Percentiles rank a stretch among this genome's conserved stretches.
Conservation (phyloP, 2,113 vertebrate species). For the Bos indicus region DNA sequence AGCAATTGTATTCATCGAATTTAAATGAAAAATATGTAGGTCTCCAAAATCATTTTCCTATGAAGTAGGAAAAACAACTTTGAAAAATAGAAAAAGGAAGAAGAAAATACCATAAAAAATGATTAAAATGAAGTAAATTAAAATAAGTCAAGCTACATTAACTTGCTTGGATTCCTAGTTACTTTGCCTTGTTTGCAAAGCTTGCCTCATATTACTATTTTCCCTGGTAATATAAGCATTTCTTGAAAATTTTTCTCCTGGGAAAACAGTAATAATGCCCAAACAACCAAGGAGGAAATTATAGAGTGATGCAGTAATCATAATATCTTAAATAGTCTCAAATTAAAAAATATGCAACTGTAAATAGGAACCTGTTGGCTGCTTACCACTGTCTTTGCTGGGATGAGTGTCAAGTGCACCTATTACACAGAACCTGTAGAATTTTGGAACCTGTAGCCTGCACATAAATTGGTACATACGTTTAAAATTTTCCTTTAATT, state of each 20-base stretch:
- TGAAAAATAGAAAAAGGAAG: neutral
- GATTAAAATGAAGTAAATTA: neutral
- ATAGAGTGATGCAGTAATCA: neutral
- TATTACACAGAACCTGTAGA: neutral
- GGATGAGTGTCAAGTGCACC: neutral
- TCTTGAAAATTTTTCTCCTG: neutral
- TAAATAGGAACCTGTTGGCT: neutral
- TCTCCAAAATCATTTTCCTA: neutral
- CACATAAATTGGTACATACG: neutral
- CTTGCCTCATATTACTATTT: neutral
- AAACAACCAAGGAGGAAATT: neutral
- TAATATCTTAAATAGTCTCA: neutral
- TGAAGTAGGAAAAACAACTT: neutral
- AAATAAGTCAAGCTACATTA: neutral
- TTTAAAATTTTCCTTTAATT: neutral
- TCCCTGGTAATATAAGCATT: neutral
- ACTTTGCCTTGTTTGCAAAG: neutral
- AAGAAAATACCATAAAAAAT: neutral
- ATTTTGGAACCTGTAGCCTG: neutral
- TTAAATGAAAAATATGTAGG: neutral
- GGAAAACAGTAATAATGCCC: neutral
- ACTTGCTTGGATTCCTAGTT: neutral
- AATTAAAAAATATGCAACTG: neutral
- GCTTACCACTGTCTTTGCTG: neutral
- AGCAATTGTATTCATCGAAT: neutral